Evolutionary conservation across 2,797 vertebrate genomes (phyloP), one percentile per base, ranked within the genome.

Genomic region (Cirrhinus mrigala): DNA sequence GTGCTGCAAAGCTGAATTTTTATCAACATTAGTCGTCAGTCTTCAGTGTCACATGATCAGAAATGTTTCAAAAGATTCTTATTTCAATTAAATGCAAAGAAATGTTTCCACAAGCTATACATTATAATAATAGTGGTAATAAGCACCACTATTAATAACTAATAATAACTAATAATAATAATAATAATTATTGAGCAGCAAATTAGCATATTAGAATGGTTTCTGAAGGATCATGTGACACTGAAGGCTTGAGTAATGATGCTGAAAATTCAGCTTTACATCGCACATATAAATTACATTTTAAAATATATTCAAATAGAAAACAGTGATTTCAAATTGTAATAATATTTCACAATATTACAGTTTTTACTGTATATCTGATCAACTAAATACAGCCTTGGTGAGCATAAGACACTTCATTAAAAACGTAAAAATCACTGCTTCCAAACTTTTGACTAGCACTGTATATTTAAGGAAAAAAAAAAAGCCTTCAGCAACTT

Each of bases 401-500:
- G 27, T 16, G 2, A 29, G 62, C 62, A 64, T 29, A 7, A 16
- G 62, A 29, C 27, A 64, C 27, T 16, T 64, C 24, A 64, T 15
- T 14, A 64, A 64, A 64, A 27, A 14, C 24, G 29, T 27, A 6
- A 15, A 62, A 64, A 8, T 2, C 62, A 64, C 29, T 16, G 62
- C 16, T 29, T 64, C 27, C 14, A 64, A 64, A 64, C 27, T 16
- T 64, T 64, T 64, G 27, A 29, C 29, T 16, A 64, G 60, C 6
- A 29, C 14, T 16, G 27, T 64, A 64, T 64, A 80, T 18, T 46
- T 24, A 62, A 54, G 7, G n/a, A n/a, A 24, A 4, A 64, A 54
- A 54, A 12, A 70, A 60, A 40, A 64, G 7, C 3, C 7, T 64
- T 29, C 6, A 62, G 14, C 4, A 79, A 89, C 88, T 87, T 87